A percentile compares a stretch with the other conserved stretches of the same genome.
Evolutionary conservation across 2,113 vertebrate species (phyloP).

Genomic region (Leucoraja erinaceus): DNA sequence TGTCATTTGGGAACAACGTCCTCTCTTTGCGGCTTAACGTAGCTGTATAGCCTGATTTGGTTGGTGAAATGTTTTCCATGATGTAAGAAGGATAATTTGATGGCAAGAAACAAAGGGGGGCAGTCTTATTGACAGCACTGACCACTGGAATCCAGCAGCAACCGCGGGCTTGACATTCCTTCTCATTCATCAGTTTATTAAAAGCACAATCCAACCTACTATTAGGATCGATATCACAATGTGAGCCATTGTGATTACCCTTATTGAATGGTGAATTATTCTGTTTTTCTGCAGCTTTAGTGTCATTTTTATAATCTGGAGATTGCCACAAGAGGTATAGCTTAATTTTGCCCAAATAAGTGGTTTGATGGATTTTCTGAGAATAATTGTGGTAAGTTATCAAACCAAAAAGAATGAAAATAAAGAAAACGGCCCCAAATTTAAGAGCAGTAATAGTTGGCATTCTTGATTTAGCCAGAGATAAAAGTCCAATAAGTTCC

Average conservation of each 20-base stretch:
- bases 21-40: constrained; percentile 51
- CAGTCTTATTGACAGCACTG: constrained; percentile 41
- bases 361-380: neutral
- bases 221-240: constrained; percentile 43
- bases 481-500: neutral
- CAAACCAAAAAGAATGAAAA: neutral
- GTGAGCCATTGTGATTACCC: neutral
- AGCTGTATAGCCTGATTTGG: constrained; percentile 54
- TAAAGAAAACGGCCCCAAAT: neutral
- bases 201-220: constrained; percentile 66
- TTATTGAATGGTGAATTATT: neutral
- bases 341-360: neutral
- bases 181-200: constrained; percentile 53
- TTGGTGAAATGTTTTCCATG: constrained; percentile 56
- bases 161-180: constrained; percentile 60
- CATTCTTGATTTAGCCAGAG: neutral
- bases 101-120: constrained; percentile 75
- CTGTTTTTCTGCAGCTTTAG: neutral
- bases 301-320: neutral
- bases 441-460: neutral
- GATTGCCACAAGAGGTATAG: neutral
- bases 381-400: neutral
- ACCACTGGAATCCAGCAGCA: constrained; percentile 56
- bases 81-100: constrained; percentile 61
- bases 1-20: constrained; percentile 61